A percentile compares a stretch with the other conserved stretches of the same genome.
These are phyloP conservation scores for Diphyllodes magnificus DNA, from an alignment of 2,113 vertebrate species.

Conservation along the genomic window DNA sequence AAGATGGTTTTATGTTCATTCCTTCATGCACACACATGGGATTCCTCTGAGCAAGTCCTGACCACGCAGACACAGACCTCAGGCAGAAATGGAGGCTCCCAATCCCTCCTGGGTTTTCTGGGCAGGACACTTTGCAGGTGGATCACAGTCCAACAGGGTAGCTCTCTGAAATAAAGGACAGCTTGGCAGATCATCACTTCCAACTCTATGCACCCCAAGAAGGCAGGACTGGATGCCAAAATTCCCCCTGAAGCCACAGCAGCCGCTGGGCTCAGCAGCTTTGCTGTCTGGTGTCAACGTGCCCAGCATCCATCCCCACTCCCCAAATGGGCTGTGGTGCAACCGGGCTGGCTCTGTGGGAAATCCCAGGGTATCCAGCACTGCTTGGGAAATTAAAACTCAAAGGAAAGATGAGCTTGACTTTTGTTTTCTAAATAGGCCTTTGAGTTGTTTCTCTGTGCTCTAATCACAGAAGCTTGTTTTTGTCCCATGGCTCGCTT, in stretches of 20 bases:
- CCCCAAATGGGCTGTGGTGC: accelerated
- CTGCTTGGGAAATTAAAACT: not conserved
- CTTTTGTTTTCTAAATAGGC: not conserved
- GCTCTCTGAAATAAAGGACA: not conserved
- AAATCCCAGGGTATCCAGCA: not conserved
- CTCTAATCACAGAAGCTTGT: not conserved
- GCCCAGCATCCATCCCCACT: not conserved
- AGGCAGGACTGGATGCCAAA: not conserved
- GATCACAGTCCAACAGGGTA: not conserved
- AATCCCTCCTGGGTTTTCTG: not conserved
- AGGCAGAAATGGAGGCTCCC: not conserved
- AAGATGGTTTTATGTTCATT: not conserved
- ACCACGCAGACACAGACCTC: not conserved
- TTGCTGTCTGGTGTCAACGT: not conserved
- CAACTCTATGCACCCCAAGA: accelerated
- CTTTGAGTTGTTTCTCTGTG: not conserved
- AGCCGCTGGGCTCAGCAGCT: not conserved
- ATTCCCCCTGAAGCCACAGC: not conserved
- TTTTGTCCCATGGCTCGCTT: not conserved
- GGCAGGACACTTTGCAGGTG: not conserved
- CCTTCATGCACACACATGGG: not conserved
- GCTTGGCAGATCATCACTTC: not conserved
- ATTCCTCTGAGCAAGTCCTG: not conserved
- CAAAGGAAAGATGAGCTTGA: not conserved
- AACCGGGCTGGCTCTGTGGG: accelerated